Evolutionary conservation across 2,113 vertebrate species (phyloP), one percentile per base, ranked within the genome.

Genomic region (Lipotes vexillifer): DNA sequence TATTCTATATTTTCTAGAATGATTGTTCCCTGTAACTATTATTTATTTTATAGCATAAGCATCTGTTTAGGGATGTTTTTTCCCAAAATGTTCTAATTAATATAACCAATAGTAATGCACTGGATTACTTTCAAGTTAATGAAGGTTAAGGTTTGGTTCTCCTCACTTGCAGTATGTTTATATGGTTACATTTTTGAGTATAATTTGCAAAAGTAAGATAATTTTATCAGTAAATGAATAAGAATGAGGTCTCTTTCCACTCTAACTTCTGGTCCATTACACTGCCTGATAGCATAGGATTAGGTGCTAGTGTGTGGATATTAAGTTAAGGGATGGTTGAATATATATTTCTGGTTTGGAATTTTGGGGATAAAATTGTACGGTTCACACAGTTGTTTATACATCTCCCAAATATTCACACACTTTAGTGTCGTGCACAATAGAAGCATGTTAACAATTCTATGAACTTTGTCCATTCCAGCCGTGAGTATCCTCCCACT

Each of bases 211-310:
- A 85, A 66, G 14, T 29, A 65, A 91, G 10, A 31, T 66, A 7
- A 84, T 88, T 93, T 80, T 66, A 87, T 74, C 6, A 86, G 29
- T 23, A 85, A 88, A 63, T 38, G 5, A 23, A 1, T 23, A 88
- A 55, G 44, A n/a, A 10, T 11, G 3, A 68, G 44, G 1, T 77
- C 36, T 78, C 0, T 83, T 59, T 83, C 36, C 9, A 69, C 36
- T 88, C 2, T 31, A 4, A 46, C 8, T 69, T 82, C 17, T 33
- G 52, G 61, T 84, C 9, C 13, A 23, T 31, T 36, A 69, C 33
- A 20, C 8, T 46, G 1, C 75, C 88, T 78, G n/a, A 44, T 14
- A 27, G 6, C 13, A 11, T 7, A 20, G 10, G 3, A 25, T 71
- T 65, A n/a, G 2, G 1, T 83, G 9, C 38, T 78, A 15, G 4